A percentile compares a stretch with the other conserved stretches of the same genome.
phyloP scores from a whole-genome alignment of 1,140 invertebrate species.

The Orchesella cincta region DNA sequence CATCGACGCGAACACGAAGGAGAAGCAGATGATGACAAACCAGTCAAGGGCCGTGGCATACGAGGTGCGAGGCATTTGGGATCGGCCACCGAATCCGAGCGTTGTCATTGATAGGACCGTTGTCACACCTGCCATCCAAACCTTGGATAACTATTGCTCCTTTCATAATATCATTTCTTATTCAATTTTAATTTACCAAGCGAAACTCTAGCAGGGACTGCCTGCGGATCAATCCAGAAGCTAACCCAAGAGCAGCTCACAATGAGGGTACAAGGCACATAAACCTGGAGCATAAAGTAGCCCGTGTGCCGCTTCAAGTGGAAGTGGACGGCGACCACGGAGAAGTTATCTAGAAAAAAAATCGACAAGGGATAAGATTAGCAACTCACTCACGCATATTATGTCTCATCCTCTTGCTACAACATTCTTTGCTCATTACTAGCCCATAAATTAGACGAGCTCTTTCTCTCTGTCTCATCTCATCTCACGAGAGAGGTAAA shows the following conservation, averaged over 20 bases:
- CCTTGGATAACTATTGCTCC: no score
- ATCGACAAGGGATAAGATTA: no score
- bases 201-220: conserved; percentile 63
- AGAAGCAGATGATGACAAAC: conserved; percentile 65
- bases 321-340: conserved; percentile 61
- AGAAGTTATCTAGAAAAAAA: conserved; percentile 56
- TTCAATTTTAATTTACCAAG: conserved; percentile 60
- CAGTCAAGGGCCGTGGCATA: conserved; percentile 66
- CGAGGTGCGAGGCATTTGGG: conserved; percentile 63
- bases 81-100: conserved; percentile 63
- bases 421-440: no score
- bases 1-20: conserved; percentile 65
- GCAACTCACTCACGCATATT: no score
- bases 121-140: conserved; percentile 59
- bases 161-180: no score
- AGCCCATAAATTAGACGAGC: no score
- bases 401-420: no score
- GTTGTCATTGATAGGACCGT: conserved; percentile 66
- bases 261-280: conserved; percentile 65
- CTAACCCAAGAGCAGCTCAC: conserved; percentile 68
- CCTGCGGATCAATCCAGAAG: conserved; percentile 68
- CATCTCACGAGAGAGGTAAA: no score
- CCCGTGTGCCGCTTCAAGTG: conserved; percentile 61
- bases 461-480: no score
- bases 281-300: conserved; percentile 67